Evolutionary conservation across 2,888 invertebrate genomes (phyloP), one percentile per base, ranked within the genome.

Genomic region (Caenorhabditis japonica): DNA sequence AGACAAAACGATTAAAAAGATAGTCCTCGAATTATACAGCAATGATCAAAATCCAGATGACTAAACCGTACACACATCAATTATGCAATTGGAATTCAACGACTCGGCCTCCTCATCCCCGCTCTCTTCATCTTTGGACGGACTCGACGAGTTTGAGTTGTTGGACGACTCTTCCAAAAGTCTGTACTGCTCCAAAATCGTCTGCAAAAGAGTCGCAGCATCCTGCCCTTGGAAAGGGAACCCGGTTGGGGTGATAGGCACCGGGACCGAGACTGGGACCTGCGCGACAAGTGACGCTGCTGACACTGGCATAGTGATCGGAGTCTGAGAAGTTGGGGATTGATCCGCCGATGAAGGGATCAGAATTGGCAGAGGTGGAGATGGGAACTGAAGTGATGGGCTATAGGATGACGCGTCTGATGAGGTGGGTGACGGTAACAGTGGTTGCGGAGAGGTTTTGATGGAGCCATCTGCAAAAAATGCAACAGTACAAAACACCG

Each of bases 1-100:
- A 47, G 55, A 25, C 4, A 23, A 47, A 46, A 60, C 33, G 17
- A 47, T 33, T 39, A 19, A 27, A 43, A 56, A 21, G 27, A 2
- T 15, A 53, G 66, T 66, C 66, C 66, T 66, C 66, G 66, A 66
- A 59, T 68, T 68, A 46, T 68, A 68, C 68, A 68, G 68, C 68
- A 58, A 59, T 15, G 30, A 33, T 38, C 15, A 27, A 8, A 30
- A 13, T 15, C 21, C 44, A 41, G 23, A 34, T 30, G 17, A 49
- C 64, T 55, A 79, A 13, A 79, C 76, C 15, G 76, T 60, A 51
- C 72, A 73, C 4, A 79, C 79, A 46, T 79, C 79, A 27, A 79
- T 79, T 21, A 79, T 72, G 23, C 60, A 44, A 44, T 79, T 76
- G 2, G 75, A 60, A 38, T 68, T 59, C 23, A 72, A 36, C 39